These are phyloP conservation scores for Actinia equina DNA, from an alignment of 64 coral and sea anemone genomes.

Conservation along the genomic window DNA sequence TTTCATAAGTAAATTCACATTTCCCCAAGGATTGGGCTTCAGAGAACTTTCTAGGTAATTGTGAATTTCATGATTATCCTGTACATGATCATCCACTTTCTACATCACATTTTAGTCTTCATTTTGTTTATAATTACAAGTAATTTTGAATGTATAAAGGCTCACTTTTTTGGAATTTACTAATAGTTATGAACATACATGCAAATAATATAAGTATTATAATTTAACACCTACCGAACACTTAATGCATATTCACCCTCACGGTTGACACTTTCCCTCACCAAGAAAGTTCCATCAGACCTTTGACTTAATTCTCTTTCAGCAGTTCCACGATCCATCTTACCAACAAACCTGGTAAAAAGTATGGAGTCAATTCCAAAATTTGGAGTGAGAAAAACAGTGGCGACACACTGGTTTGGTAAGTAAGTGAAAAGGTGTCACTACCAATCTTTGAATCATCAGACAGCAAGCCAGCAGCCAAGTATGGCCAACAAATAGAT, in stretches of 20 bases:
- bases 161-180: neutral
- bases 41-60: no score
- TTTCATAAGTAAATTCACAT: no score
- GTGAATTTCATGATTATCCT: no score
- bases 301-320: slow-evolving; percentile 10
- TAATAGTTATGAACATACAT: neutral
- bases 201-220: neutral
- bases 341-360: slow-evolving; percentile 58
- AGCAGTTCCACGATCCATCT: slow-evolving; percentile 45
- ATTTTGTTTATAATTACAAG: neutral
- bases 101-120: no score
- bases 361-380: neutral
- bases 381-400: neutral
- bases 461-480: no score
- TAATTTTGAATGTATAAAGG: no score
- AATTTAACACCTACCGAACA: slow-evolving; percentile 44
- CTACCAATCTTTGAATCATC: no score
- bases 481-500: no score
- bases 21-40: no score
- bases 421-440: no score
- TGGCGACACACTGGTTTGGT: neutral
- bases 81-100: no score
- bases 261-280: slow-evolving; percentile 61
- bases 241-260: slow-evolving; percentile 66
- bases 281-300: slow-evolving; percentile 68